A percentile compares a stretch with the other conserved stretches of the same genome.
These are phyloP conservation scores for Xanthia togata DNA, from an alignment of 2,888 invertebrate species.

Conservation along the genomic window DNA sequence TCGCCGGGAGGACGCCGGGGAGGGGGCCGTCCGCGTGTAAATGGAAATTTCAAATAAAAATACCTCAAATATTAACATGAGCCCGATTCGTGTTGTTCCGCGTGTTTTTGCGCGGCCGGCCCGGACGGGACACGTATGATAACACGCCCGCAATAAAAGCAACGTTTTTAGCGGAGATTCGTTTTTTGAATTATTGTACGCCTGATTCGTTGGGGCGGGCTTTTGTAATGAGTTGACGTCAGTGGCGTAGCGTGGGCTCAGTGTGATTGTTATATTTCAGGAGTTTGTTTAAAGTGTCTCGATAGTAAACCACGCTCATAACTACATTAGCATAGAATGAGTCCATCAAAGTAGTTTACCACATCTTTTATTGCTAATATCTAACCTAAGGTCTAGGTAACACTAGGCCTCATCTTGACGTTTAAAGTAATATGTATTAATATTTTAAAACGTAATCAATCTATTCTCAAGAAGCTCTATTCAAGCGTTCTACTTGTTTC, in stretches of 20 bases:
- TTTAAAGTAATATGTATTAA: not conserved
- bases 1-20: constrained; percentile 61
- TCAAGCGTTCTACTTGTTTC: constrained; percentile 3
- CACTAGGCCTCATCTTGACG: not conserved
- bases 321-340: not conserved
- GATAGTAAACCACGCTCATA: not conserved
- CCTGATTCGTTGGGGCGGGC: constrained; percentile 62
- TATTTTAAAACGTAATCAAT: not conserved
- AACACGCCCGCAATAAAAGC: constrained; percentile 74
- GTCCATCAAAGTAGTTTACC: not conserved
- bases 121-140: constrained; percentile 83
- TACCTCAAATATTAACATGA: constrained; percentile 90
- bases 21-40: constrained; percentile 82
- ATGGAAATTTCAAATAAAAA: constrained; percentile 91
- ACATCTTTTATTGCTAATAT: too few species aligned
- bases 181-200: constrained; percentile 71
- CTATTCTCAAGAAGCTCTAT: not conserved
- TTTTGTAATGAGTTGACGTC: constrained; percentile 61
- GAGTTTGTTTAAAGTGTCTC: not conserved
- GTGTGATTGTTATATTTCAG: constrained; percentile 20
- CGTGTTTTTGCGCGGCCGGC: constrained; percentile 76
- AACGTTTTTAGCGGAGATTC: constrained; percentile 73
- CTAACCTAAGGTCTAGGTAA: too few species aligned
- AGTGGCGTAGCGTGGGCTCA: constrained; percentile 29
- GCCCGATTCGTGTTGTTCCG: constrained; percentile 88